phyloP scores from a whole-genome alignment of 2,888 invertebrate species.

The Argyresthia albistria region DNA sequence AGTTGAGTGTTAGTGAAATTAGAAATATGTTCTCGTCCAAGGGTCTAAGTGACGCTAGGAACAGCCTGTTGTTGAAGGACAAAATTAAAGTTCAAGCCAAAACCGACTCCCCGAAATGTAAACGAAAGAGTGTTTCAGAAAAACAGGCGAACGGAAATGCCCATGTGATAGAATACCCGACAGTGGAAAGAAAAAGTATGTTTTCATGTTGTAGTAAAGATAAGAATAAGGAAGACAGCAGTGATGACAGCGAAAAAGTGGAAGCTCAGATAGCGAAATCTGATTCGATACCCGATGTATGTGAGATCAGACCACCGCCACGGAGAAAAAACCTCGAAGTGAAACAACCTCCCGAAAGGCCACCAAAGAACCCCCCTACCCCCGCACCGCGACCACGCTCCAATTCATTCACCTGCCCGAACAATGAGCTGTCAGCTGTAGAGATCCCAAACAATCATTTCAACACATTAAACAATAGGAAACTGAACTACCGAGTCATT shows the following conservation, averaged over 20 bases:
- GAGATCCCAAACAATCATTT: constrained; percentile 58
- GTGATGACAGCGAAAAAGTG: constrained; percentile 50
- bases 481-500: constrained; percentile 55
- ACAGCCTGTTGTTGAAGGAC: constrained; percentile 62
- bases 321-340: constrained; percentile 68
- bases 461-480: constrained; percentile 56
- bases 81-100: constrained; percentile 47
- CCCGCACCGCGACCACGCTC: constrained; percentile 70
- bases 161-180: constrained; percentile 80
- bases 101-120: constrained; percentile 57
- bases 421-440: constrained; percentile 53
- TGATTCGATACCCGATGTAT: constrained; percentile 57
- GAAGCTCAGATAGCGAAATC: constrained; percentile 48
- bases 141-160: constrained; percentile 55
- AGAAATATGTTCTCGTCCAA: constrained; percentile 65
- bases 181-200: constrained; percentile 80
- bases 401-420: constrained; percentile 65
- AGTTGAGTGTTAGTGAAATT: constrained; percentile 68
- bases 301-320: constrained; percentile 76
- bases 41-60: constrained; percentile 63
- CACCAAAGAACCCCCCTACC: constrained; percentile 73
- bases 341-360: constrained; percentile 76
- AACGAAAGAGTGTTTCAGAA: constrained; percentile 47
- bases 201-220: constrained; percentile 81
- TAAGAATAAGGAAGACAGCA: constrained; percentile 64